Base-by-base conservation (phyloP, 37 sponge, comb jelly and placozoan species). In the Halisarca cf. caerulea region DNA sequence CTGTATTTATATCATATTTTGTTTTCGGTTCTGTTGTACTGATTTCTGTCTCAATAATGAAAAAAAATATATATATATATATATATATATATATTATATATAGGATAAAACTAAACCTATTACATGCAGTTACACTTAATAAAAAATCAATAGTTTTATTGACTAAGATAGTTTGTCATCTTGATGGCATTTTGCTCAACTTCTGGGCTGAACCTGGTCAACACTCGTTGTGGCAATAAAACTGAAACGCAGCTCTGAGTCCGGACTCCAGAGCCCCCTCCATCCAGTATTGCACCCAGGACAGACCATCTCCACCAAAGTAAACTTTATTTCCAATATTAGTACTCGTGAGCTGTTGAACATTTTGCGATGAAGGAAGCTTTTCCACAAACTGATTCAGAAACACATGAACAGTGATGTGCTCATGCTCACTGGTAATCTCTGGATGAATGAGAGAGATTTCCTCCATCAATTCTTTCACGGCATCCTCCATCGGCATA, bases 211-310 rank as follows among this genome's bases (percentile, higher is more conserved):
- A n/a, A n/a, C n/a, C n/a, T n/a, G n/a, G n/a, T 47, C 11, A 47
- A 14, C 11, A 11, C 51, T 91, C 91, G 58, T 87, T 91, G 9
- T 66, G 41, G 36, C 34, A 58, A 72, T 86, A 87, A 39, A 91
- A 87, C 75, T 91, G 88, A 60, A 83, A 91, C 0, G 92, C 88
- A 34, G 92, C 92, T 55, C 92, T 68, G 18, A 91, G 57, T 4
- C 85, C 85, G 73, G 88, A 88, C 78, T 85, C 82, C 18, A 91
- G 82, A 7, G 92, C 92, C 37, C 92, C 92, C 60, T 91, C 88
- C 25, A 91, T 91, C 92, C 92, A 91, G 0, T 88, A 88, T 64
- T 20, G 38, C 24, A 66, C 35, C 37, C 60, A 85, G 24, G 88
- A 91, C 17, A 91, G 83, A 0, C 78, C 86, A 36, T 91, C 92